phyloP scores from a whole-genome alignment of 2,888 invertebrate species.

The Sarcophaga variegata region DNA sequence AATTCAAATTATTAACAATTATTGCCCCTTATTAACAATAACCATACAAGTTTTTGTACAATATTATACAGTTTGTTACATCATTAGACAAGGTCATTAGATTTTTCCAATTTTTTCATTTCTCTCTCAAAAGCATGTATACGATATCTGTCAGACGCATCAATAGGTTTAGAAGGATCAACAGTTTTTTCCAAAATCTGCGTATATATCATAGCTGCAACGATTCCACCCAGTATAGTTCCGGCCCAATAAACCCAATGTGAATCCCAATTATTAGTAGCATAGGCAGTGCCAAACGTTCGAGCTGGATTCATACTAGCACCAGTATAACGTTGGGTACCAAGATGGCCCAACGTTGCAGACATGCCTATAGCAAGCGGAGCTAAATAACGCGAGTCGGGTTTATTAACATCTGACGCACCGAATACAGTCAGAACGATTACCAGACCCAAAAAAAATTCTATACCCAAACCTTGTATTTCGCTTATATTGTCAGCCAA shows the following conservation, averaged over 20 bases:
- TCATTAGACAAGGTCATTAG: conserved; percentile 32
- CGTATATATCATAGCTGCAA: conserved; percentile 89
- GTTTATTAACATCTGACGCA: conserved; percentile 83
- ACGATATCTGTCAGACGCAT: conserved; percentile 55
- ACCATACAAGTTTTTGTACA: not conserved
- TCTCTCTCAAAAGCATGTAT: conserved; percentile 61
- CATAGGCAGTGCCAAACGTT: conserved; percentile 92
- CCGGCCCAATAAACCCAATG: conserved; percentile 97
- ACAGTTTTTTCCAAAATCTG: conserved; percentile 77
- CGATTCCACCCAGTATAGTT: conserved; percentile 90
- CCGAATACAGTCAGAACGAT: conserved; percentile 94
- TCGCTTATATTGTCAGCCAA: conserved; percentile 85
- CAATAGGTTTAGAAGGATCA: conserved; percentile 24
- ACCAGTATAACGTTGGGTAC: conserved; percentile 92
- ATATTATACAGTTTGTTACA: not conserved
- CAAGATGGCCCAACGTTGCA: conserved; percentile 91
- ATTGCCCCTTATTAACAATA: not conserved
- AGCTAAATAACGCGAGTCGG: conserved; percentile 89
- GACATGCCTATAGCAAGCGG: conserved; percentile 94
- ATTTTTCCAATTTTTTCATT: conserved; percentile 49
- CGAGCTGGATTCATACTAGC: conserved; percentile 97
- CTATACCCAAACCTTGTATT: conserved; percentile 93
- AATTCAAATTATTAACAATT: not conserved
- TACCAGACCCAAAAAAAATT: conserved; percentile 94
- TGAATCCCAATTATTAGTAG: conserved; percentile 87